These are phyloP conservation scores for Lucilia sericata DNA, from an alignment of 1,140 invertebrate genomes.

Conservation along the genomic window DNA sequence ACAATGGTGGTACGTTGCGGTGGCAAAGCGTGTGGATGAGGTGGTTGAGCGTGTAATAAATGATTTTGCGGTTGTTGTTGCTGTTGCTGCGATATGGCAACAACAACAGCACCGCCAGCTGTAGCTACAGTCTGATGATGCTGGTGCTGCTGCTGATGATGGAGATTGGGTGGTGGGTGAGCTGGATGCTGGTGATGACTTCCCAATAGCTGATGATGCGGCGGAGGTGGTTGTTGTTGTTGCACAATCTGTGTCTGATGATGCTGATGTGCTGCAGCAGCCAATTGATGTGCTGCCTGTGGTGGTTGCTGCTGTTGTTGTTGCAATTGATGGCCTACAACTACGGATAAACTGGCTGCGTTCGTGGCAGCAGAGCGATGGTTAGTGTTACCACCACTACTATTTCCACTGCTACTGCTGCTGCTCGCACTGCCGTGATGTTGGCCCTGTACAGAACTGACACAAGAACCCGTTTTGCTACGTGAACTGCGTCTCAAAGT, in stretches of 20 bases:
- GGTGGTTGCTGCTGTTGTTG: constrained; percentile 26
- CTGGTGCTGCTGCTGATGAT: constrained; percentile 40
- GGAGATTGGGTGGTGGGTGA: constrained; percentile 53
- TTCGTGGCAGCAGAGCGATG: constrained; percentile 28
- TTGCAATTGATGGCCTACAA: constrained; percentile 41
- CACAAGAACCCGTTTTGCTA: constrained; percentile 68
- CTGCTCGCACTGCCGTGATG: constrained; percentile 48
- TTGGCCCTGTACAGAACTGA: constrained; percentile 60
- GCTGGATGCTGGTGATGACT: constrained; percentile 49
- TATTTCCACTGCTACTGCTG: constrained; percentile 43
- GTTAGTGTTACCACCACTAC: constrained; percentile 11
- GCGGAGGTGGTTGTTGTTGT: constrained; percentile 38
- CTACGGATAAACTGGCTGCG: constrained; percentile 32
- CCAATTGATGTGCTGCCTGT: constrained; percentile 18
- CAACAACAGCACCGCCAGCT: constrained; percentile 47
- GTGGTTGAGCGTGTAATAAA: constrained; percentile 41
- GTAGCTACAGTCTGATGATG: constrained; percentile 45
- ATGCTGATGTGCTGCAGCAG: constrained; percentile 45
- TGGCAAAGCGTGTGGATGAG: constrained; percentile 52
- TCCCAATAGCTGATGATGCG: constrained; percentile 23
- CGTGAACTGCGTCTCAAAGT: constrained; percentile 65
- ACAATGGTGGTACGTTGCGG: constrained; percentile 57
- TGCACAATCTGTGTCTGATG: constrained; percentile 54
- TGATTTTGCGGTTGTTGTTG: constrained; percentile 56
- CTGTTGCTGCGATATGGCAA: constrained; percentile 52